Conservation (phyloP, 2,797 vertebrate genomes). For the Bovichtus diacanthus region DNA sequence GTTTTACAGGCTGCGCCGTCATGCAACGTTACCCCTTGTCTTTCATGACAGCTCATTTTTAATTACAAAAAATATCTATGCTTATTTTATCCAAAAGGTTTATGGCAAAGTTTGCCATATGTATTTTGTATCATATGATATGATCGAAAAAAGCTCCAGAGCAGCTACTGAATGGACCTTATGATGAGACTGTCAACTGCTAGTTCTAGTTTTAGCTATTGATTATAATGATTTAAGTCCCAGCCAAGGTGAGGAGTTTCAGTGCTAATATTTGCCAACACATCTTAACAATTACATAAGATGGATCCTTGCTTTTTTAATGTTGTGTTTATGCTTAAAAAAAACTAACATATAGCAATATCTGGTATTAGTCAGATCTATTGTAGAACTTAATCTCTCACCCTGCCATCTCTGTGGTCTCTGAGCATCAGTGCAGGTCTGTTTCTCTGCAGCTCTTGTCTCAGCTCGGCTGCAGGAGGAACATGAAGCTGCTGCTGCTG, state of each 20-base stretch:
- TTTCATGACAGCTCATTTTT: not conserved
- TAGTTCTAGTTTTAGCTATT: not conserved
- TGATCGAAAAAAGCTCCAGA: not conserved
- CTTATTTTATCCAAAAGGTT: not conserved
- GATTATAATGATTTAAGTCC: not conserved
- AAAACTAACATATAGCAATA: not conserved
- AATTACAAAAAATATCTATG: not conserved
- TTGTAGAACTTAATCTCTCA: slow-evolving; percentile 62
- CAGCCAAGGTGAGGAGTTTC: not conserved
- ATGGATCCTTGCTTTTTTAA: not conserved
- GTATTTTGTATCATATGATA: not conserved
- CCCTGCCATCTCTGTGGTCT: slow-evolving; percentile 69
- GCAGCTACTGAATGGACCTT: not conserved
- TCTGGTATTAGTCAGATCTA: not conserved
- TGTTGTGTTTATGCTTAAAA: not conserved
- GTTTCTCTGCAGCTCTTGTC: slow-evolving; percentile 60
- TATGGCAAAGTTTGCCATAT: not conserved
- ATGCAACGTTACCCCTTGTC: not conserved
- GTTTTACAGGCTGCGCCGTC: not conserved
- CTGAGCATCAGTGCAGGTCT: slow-evolving; percentile 39
- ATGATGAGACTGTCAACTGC: not conserved
- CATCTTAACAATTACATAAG: not conserved
- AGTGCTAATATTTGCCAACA: not conserved
- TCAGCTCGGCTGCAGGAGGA: slow-evolving; percentile 48
- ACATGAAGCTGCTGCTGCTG: slow-evolving; percentile 44